These are phyloP conservation scores for Acrocephalus kingi DNA, from an alignment of 2,113 vertebrate species.

Conservation along the genomic window DNA sequence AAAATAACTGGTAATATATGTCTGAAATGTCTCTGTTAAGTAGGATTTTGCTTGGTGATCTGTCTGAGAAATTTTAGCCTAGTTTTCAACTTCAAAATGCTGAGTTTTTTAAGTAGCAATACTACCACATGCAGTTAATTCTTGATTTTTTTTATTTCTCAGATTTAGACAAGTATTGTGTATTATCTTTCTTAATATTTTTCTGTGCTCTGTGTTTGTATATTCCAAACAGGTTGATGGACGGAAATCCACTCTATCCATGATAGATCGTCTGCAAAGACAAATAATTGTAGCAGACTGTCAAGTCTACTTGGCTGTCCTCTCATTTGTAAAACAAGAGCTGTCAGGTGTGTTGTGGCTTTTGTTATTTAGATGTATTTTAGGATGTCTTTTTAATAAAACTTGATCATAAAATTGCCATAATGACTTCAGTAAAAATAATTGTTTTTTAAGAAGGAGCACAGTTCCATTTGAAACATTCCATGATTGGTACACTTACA, in stretches of 20 bases:
- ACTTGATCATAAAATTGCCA: not conserved
- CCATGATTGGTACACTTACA: not conserved
- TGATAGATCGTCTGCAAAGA: conserved; percentile 92
- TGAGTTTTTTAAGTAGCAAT: not conserved
- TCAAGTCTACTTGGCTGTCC: conserved; percentile 96
- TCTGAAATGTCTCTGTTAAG: not conserved
- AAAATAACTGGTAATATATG: not conserved
- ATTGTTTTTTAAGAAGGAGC: not conserved
- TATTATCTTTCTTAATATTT: not conserved
- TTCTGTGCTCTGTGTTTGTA: not conserved
- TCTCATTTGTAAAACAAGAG: conserved; percentile 96
- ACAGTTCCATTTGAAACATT: not conserved
- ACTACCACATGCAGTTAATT: not conserved
- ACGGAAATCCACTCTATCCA: conserved; percentile 83
- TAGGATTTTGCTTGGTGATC: not conserved
- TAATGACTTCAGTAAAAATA: not conserved
- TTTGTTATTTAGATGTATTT: not conserved
- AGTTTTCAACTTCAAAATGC: not conserved
- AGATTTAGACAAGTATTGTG: not conserved
- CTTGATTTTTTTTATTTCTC: not conserved
- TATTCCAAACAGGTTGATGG: conserved; percentile 84
- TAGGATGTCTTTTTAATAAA: not conserved
- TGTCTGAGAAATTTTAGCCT: not conserved
- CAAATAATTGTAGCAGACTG: conserved; percentile 98
- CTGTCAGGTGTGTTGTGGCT: conserved; percentile 83